Conservation (phyloP, 2,113 vertebrate species). For the Tyrannus savana region DNA sequence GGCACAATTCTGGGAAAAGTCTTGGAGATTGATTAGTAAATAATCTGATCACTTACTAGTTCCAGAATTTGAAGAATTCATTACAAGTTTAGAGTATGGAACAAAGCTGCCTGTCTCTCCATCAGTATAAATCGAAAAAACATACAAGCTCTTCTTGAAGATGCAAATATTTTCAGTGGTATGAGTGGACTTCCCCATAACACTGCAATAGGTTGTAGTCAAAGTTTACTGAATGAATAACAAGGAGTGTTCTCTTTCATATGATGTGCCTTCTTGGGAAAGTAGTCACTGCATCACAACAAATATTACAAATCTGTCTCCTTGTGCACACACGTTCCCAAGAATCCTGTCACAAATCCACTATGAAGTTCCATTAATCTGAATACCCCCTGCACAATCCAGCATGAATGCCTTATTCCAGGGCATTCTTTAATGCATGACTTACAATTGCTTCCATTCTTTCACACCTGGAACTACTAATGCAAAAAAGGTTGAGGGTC, state of each 20-base stretch:
- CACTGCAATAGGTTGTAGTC: neutral
- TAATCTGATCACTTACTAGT: neutral
- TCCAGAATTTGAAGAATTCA: neutral
- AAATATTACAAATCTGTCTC: neutral
- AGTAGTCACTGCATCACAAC: neutral
- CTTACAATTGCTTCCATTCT: neutral
- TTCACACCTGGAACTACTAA: neutral
- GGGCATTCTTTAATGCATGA: neutral
- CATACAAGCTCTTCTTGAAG: neutral
- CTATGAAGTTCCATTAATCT: neutral
- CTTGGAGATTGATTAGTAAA: neutral
- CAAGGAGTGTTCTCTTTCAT: neutral
- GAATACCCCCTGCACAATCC: neutral
- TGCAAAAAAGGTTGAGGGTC: rapidly evolving
- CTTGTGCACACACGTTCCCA: neutral
- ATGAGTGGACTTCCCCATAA: neutral
- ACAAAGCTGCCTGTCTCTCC: neutral
- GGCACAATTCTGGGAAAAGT: neutral
- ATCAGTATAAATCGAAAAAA: neutral
- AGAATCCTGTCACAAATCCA: neutral
- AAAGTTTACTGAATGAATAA: neutral
- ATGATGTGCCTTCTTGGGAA: neutral
- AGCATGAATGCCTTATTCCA: neutral
- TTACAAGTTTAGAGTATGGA: neutral
- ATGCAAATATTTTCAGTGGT: neutral